Evolutionary conservation across 2,888 invertebrate genomes (phyloP).

Genomic region (Perdita meconis): DNA sequence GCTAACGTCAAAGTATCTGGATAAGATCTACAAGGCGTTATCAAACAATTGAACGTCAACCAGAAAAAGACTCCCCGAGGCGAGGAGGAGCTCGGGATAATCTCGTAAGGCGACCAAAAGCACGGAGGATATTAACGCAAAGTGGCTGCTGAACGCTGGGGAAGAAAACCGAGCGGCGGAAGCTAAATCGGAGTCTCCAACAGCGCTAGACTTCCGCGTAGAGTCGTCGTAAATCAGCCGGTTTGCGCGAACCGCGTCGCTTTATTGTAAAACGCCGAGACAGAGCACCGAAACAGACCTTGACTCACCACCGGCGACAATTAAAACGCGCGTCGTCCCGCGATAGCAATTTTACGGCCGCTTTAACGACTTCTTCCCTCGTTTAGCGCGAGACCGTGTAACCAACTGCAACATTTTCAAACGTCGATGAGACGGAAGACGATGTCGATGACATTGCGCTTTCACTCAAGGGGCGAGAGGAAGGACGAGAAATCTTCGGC

Average conservation of each 20-base stretch:
- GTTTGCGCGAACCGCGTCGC: constrained; percentile 24
- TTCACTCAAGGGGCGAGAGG: no score
- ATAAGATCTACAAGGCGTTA: not conserved
- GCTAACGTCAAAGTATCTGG: no score
- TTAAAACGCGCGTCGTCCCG: constrained; percentile 46
- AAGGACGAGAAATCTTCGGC: no score
- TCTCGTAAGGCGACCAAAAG: constrained; percentile 15
- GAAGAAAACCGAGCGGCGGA: constrained; percentile 39
- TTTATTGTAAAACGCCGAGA: constrained; percentile 46
- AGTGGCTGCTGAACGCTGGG: constrained; percentile 15
- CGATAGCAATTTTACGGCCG: constrained; percentile 45
- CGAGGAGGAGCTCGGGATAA: not conserved
- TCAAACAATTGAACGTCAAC: not conserved
- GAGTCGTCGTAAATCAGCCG: constrained; percentile 51
- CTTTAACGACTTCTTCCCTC: constrained; percentile 40
- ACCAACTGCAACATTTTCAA: not conserved
- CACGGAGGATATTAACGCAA: constrained; percentile 13
- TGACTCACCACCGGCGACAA: constrained; percentile 34
- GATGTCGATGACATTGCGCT: no score
- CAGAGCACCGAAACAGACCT: constrained; percentile 9
- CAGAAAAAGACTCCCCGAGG: not conserved
- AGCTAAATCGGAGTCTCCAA: constrained; percentile 55
- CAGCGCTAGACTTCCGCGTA: constrained; percentile 43
- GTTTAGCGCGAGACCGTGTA: constrained; percentile 7
- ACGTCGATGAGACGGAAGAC: not conserved